Evolutionary conservation across 2,113 vertebrate species (phyloP), one percentile per base, ranked within the genome.

Genomic region (Ammodytes dubius): DNA sequence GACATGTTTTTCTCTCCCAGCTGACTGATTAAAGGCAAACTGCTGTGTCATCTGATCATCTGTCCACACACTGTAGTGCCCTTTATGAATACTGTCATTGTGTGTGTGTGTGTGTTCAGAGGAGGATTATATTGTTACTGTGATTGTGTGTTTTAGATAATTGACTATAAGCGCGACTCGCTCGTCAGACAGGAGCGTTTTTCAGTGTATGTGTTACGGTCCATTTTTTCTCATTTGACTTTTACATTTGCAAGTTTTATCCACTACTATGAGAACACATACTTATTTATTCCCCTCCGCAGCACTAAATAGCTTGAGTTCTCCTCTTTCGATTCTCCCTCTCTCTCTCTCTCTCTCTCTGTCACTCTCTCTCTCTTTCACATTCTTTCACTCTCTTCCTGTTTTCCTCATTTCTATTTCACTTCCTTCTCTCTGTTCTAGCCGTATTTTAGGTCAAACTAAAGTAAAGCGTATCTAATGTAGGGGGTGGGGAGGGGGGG

Each of bases 361-460:
- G 17, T 45, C 14, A 46, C 47, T 69, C 60, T 77, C 57, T 77
- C 57, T 82, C 49, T 39, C n/a, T 78, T 45, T 85, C 35, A 77
- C 77, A 84, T 84, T 88, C 79, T 84, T 91, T 87, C 67, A 72
- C 79, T 81, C 56, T 78, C 71, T 79, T 72, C 66, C 77, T 60
- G 57, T 83, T 79, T 91, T 91, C 78, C 77, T 82, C 77, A 74
- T 87, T 87, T 87, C 65, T 89, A 53, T 79, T 71, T 83, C 82
- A 83, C 88, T 92, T 91, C 88, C 88, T 71, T 95, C 95, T 96
- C 92, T 96, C 94, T 96, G 82, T 81, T 81, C 45, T 63, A 35
- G 43, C 74, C 4, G 13, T 67, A 77, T 72, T 88, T 87, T 81
- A 64, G 59, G 66, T 73, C 69, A 80, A 56, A 60, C 49, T 70